phyloP scores from a whole-genome alignment of 1,140 invertebrate genomes.

The Pygmarrhopalites habei region DNA sequence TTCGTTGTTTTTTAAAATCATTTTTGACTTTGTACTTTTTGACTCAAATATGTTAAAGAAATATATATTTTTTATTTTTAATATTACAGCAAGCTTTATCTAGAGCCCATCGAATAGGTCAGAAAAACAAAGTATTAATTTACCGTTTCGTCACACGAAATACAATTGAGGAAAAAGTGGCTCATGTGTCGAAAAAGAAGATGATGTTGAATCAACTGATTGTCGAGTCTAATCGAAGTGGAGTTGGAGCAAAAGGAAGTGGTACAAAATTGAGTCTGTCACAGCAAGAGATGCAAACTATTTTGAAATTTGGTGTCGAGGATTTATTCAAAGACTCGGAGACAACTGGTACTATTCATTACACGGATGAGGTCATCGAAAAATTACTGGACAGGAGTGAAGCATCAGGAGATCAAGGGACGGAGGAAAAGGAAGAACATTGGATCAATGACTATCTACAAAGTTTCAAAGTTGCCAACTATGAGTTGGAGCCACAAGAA shows the following conservation, averaged over 20 bases:
- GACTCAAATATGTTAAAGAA: too few species aligned
- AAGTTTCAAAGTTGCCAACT: neutral
- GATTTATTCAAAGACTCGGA: constrained; percentile 85
- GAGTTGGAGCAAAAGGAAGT: constrained; percentile 82
- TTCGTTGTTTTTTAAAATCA: too few species aligned
- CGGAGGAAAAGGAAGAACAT: constrained; percentile 41
- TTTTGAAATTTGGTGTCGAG: constrained; percentile 96
- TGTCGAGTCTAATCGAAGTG: constrained; percentile 71
- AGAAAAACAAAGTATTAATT: constrained; percentile 98
- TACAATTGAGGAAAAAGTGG: constrained; percentile 97
- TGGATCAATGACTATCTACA: constrained; percentile 97
- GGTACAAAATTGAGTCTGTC: constrained; percentile 68
- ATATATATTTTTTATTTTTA: too few species aligned
- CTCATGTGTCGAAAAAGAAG: constrained; percentile 93
- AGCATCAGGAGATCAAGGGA: constrained; percentile 92
- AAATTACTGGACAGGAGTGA: constrained; percentile 88
- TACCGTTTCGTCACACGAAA: constrained; percentile 99
- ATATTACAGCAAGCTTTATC: constrained; percentile 77
- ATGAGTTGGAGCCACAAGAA: neutral
- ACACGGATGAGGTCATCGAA: constrained; percentile 90
- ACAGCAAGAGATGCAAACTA: constrained; percentile 98
- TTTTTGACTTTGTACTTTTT: too few species aligned
- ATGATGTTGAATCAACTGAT: constrained; percentile 99
- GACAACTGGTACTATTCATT: constrained; percentile 82
- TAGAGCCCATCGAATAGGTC: constrained; percentile 97